phyloP scores from a whole-genome alignment of 2,888 invertebrate species.

The Linyphia triangularis region DNA sequence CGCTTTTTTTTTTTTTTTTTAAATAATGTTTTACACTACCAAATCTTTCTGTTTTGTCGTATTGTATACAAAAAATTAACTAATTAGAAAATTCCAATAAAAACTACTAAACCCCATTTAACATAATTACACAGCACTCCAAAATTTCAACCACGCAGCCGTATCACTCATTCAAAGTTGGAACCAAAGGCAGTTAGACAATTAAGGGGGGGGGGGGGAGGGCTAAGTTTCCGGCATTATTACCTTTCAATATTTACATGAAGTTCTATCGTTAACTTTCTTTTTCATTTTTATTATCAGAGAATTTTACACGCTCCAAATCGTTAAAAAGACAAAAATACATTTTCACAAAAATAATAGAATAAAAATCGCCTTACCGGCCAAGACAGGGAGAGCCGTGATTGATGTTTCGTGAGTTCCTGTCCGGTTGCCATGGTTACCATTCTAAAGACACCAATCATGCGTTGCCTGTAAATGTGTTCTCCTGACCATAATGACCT shows the following conservation, averaged over 20 bases:
- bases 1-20: too few relatives aligned
- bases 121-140: constrained; percentile 17
- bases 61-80: too few relatives aligned
- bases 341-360: constrained; percentile 47
- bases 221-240: constrained; percentile 64
- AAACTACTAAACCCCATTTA: background rate
- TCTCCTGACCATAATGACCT: constrained; percentile 67
- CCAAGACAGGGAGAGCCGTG: constrained; percentile 65
- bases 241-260: constrained; percentile 74
- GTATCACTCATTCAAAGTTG: constrained; percentile 40
- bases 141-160: constrained; percentile 36
- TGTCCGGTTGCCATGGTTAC: constrained; percentile 54
- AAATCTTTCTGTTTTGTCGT: too few relatives aligned
- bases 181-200: constrained; percentile 49
- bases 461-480: constrained; percentile 62
- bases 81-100: constrained; percentile 17
- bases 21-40: too few relatives aligned
- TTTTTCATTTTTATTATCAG: background rate
- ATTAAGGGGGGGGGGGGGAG: constrained; percentile 39
- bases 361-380: constrained; percentile 64
- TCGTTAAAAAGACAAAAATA: constrained; percentile 62
- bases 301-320: constrained; percentile 39
- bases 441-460: constrained; percentile 63
- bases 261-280: constrained; percentile 49
- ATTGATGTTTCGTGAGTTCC: constrained; percentile 69